Base-by-base conservation (phyloP, 1,140 invertebrate species). In the Bombus difficillimus region DNA sequence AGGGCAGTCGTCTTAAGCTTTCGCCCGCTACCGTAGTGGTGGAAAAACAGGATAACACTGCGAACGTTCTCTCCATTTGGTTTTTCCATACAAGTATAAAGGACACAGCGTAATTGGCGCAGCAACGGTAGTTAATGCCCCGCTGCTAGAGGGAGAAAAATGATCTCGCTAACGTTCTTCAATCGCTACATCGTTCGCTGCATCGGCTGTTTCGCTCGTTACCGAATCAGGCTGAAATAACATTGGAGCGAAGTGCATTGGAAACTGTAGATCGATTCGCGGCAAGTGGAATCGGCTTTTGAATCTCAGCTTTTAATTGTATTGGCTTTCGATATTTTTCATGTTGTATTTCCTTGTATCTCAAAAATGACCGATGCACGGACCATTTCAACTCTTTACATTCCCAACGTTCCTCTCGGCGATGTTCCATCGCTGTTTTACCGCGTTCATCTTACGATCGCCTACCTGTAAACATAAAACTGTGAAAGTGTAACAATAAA, bases 301-400 rank as follows among this genome's bases (percentile, higher is more conserved):
- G 62, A 68, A 79, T 47, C 32, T 47, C n/a, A 43, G 25, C 25
- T 79, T 68, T 79, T 79, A 79, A 79, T 79, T 68, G 41, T 28
- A 37, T 47, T 9, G 25, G n/a, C 25, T 79, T 68, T 32, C 64
- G 13, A 47, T 68, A 47, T 68, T 79, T 64, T 32, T 32, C 18
- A 5, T 10, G n/a, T 47, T 41, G 4, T 32, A 34, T 41, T 64
- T n/a, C 1, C 41, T 25, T 75, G 43, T 3, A 75, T 53, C 32
- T 25, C 32, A 47, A 53, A 22, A 47, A 74, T 47, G 53, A 34
- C n/a, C 1, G 22, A 62, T n/a, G 59, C 28, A 28, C 59, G 1
- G 59, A 5, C 59, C 59, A n/a, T n/a, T 62, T 0, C 28, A n/a
- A n/a, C 28, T n/a, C 4, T 62, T 62, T 62, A n/a, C 28, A 62